Evolutionary conservation across 2,797 vertebrate species (phyloP).

Genomic region (Artibeus jamaicensis): DNA sequence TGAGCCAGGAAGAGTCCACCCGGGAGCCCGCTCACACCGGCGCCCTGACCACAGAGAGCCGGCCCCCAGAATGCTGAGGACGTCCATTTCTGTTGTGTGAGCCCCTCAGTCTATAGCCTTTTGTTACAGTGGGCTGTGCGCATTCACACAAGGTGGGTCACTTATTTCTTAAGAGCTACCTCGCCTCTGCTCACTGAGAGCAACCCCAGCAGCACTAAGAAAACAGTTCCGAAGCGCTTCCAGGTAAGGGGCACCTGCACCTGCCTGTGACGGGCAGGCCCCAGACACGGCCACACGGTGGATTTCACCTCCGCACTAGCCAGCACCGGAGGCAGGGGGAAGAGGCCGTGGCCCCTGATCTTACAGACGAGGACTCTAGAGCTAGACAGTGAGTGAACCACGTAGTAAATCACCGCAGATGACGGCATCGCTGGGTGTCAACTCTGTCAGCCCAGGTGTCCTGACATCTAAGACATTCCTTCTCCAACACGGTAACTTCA

Average conservation of each 20-base stretch:
- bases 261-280: not conserved
- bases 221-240: not conserved
- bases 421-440: not conserved
- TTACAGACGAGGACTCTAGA: not conserved
- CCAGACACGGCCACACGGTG: not conserved
- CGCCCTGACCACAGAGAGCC: not conserved
- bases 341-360: not conserved
- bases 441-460: not conserved
- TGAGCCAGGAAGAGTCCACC: not conserved
- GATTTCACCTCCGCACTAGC: not conserved
- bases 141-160: not conserved
- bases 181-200: not conserved
- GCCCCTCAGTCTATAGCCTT: not conserved
- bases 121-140: not conserved
- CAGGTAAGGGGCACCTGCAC: not conserved
- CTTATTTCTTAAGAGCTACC: not conserved
- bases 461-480: not conserved
- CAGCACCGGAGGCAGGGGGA: not conserved
- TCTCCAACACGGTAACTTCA: not conserved
- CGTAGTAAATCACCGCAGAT: not conserved
- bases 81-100: not conserved
- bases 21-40: not conserved
- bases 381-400: rapidly evolving
- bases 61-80: not conserved
- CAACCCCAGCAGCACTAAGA: not conserved